Evolutionary conservation across 2,888 invertebrate species (phyloP).

Genomic region (Sclerodermus sp.): DNA sequence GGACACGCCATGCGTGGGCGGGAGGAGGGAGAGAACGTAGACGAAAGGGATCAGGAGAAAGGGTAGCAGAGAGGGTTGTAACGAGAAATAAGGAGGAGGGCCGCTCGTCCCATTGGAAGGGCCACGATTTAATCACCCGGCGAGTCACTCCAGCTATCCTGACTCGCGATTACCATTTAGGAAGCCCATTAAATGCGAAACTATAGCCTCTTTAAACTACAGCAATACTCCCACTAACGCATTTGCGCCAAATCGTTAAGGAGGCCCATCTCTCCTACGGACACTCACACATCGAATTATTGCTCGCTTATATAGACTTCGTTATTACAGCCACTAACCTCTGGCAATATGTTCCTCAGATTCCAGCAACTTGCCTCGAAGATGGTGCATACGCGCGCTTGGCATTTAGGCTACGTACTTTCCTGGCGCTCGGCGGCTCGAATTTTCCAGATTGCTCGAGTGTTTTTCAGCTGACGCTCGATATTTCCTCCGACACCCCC

Average conservation of each 20-base stretch:
- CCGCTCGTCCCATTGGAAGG: background rate
- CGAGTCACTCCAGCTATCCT: slow-evolving; percentile 3
- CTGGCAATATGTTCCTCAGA: no score
- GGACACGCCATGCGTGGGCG: background rate
- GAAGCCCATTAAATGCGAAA: slow-evolving; percentile 9
- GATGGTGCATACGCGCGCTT: no score
- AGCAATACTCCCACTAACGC: background rate
- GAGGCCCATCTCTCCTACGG: no score
- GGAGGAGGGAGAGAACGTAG: background rate
- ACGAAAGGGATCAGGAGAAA: background rate
- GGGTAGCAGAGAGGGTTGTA: background rate
- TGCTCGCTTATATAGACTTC: no score
- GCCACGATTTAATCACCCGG: slow-evolving; percentile 10
- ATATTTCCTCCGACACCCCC: no score
- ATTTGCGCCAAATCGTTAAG: background rate
- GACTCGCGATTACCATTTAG: slow-evolving; percentile 6
- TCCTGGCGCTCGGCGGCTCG: no score
- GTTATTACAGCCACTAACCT: no score
- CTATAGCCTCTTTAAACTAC: slow-evolving; percentile 4
- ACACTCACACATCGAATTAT: no score
- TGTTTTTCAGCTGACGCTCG: no score
- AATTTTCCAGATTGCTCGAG: no score
- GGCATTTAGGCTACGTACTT: no score
- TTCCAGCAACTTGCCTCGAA: no score
- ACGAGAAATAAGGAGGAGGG: background rate